Percentiles rank a stretch among this genome's conserved stretches.
Conservation (phyloP, 2,113 vertebrate genomes). For the Hippocampus barbouri region DNA sequence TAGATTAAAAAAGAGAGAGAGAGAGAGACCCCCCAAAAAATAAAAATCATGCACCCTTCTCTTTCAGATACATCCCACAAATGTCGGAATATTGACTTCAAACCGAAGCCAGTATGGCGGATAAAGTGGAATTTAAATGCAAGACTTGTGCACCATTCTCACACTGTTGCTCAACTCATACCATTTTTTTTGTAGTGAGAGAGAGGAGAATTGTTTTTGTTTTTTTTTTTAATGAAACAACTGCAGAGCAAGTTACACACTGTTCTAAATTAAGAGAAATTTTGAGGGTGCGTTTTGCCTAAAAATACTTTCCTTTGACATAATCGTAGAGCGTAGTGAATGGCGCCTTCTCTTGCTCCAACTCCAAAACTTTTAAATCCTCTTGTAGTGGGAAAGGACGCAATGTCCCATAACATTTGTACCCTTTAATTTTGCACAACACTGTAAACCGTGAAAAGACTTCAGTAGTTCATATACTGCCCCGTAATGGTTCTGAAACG, state of each 20-base stretch:
- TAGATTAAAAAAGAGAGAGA: neutral
- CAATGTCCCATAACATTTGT: neutral
- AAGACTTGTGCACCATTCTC: neutral
- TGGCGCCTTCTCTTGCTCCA: neutral
- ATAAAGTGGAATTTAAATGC: neutral
- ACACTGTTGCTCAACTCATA: slow-evolving; percentile 27
- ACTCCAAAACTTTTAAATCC: neutral
- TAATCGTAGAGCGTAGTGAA: neutral
- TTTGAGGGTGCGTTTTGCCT: neutral
- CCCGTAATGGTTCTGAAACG: neutral
- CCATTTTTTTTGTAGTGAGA: neutral
- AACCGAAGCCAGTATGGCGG: neutral
- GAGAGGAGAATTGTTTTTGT: too few relatives aligned
- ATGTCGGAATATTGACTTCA: neutral
- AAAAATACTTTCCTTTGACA: neutral
- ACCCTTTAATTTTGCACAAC: neutral
- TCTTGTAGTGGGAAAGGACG: neutral
- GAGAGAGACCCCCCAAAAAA: neutral
- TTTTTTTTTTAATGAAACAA: neutral
- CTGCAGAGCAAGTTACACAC: neutral
- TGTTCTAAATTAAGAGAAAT: too few relatives aligned
- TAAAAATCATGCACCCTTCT: neutral
- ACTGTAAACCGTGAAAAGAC: neutral
- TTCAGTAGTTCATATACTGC: neutral
- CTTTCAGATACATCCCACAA: neutral